phyloP scores from a whole-genome alignment of 2,797 vertebrate species.

The Pantherophis alleghaniensis region DNA sequence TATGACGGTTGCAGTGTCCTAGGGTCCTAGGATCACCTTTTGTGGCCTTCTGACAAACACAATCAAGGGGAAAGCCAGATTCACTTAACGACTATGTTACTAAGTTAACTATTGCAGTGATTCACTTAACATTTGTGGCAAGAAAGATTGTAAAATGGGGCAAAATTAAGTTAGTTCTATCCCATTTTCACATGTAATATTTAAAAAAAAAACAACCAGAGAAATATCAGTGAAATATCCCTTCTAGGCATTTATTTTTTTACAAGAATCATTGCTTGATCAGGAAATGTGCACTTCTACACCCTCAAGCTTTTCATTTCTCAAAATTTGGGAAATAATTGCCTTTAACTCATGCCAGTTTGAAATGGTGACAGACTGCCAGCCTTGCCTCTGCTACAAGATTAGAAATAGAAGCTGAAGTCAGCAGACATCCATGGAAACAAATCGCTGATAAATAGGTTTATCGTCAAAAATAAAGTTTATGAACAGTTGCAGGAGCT shows the following conservation, averaged over 20 bases:
- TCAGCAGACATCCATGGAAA: background rate
- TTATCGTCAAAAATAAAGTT: background rate
- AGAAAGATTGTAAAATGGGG: background rate
- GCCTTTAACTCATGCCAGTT: background rate
- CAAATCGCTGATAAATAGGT: background rate
- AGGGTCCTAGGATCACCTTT: background rate
- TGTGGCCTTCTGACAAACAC: background rate
- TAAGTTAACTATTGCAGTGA: background rate
- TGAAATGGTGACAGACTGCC: background rate
- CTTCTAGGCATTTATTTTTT: background rate
- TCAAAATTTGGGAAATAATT: background rate
- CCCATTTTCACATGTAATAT: background rate
- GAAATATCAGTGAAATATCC: background rate
- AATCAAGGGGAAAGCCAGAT: background rate
- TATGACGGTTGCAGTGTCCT: background rate
- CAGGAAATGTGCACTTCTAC: background rate
- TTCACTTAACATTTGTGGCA: background rate
- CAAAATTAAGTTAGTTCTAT: background rate
- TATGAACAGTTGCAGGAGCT: background rate
- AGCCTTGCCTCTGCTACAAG: background rate
- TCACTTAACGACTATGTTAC: background rate
- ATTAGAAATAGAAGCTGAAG: background rate
- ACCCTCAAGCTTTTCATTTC: background rate
- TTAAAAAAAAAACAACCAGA: background rate
- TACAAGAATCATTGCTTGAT: background rate